Evolutionary conservation across 2,888 invertebrate genomes (phyloP), one percentile per base, ranked within the genome.

Genomic region (Andrena flavipes): DNA sequence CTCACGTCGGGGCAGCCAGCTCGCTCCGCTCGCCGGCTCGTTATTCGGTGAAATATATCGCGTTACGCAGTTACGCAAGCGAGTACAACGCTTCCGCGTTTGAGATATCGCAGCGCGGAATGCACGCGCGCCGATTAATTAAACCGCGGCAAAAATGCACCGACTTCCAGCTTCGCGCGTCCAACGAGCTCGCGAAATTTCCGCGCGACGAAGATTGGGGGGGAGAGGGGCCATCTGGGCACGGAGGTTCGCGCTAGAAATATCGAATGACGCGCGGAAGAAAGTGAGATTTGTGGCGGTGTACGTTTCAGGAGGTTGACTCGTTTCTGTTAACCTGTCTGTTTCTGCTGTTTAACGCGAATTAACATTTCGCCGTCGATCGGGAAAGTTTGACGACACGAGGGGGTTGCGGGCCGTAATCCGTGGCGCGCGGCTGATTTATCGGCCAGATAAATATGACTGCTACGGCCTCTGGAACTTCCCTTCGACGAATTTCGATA

Each of bases 41-140:
- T 88, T 87, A 84, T 88, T 89, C 78, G 79, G 67, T 79, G 83
- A 89, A 85, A 87, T 82, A 77, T 81, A 74, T 87, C 75, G 87
- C 67, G 85, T 84, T 84, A 86, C 87, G 77, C 74, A 82, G 80
- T 85, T 79, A 85, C 78, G 80, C 76, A 76, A 80, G 76, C 70
- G 70, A 74, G 63, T 60, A 65, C 59, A 67, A 70, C 76, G 85
- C 85, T 83, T 69, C 76, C 76, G 75, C 77, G 73, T 82, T 87
- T 84, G 74, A 78, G 70, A 76, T 77, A 80, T 82, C 82, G 87
- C 83, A 76, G 51, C 76, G 59, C 76, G 70, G 82, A 73, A 70
- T 76, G 76, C 79, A 80, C 80, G 76, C 79, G 86, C 84, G 84
- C 81, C 85, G 80, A 87, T 87, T 89, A 88, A 87, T 90, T 91